These are phyloP conservation scores for Caranx melampygus DNA, from an alignment of 2,113 vertebrate species.

Conservation along the genomic window DNA sequence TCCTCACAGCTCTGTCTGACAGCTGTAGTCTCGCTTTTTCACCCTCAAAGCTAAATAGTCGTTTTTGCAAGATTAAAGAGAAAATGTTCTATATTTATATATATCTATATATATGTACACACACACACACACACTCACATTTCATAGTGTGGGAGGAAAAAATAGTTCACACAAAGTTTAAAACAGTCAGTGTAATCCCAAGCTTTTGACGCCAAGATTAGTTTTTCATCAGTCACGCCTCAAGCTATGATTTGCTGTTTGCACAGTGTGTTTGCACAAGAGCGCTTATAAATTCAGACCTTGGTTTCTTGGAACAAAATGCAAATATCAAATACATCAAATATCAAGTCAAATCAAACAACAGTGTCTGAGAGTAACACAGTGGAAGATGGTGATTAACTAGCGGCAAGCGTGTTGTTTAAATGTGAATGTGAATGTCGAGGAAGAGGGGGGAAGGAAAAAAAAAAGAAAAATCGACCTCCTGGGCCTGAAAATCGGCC, in stretches of 20 bases:
- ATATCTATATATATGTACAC: not conserved
- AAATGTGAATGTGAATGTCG: constrained; percentile 23
- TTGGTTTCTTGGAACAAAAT: not conserved
- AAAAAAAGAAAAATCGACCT: not conserved
- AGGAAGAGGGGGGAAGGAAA: too few relatives aligned
- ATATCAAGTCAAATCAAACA: constrained; percentile 37
- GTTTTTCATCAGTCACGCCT: constrained; percentile 9
- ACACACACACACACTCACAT: too few relatives aligned
- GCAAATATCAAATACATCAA: constrained; percentile 30
- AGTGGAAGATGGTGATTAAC: constrained; percentile 15
- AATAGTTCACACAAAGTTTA: not conserved
- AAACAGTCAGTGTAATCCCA: not conserved
- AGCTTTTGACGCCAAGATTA: constrained; percentile 17
- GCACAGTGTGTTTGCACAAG: constrained; percentile 3
- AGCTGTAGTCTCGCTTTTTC: not conserved
- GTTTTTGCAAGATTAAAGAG: not conserved
- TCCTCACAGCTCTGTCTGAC: not conserved
- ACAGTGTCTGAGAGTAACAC: not conserved
- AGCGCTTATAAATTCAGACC: not conserved
- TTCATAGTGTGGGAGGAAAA: not conserved
- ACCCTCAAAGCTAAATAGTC: not conserved
- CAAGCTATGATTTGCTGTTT: constrained; percentile 6
- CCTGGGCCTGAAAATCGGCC: constrained; percentile 24
- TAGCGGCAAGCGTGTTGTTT: constrained; percentile 16
- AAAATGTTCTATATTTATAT: not conserved